Conservation (phyloP, 2,797 vertebrate genomes). For the Galago senegalensis region DNA sequence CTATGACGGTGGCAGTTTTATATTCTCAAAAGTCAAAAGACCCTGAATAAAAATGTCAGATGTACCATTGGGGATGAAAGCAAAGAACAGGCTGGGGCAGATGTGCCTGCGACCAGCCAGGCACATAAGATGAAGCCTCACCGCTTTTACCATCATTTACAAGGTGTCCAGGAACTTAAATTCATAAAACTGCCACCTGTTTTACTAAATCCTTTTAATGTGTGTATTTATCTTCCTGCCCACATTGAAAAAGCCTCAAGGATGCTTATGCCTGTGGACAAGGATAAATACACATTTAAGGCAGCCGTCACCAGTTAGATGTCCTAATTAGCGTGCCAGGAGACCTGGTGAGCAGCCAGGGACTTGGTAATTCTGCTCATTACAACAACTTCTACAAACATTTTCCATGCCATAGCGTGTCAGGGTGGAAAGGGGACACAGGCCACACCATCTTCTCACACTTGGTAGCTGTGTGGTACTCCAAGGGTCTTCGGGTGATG, state of each 20-base stretch:
- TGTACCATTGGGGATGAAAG: neutral
- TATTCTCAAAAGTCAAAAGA: slow-evolving; percentile 6
- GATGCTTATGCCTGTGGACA: slow-evolving; percentile 64
- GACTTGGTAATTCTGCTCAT: slow-evolving; percentile 72
- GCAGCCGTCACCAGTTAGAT: slow-evolving; percentile 69
- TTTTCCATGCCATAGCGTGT: neutral
- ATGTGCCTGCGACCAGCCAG: neutral
- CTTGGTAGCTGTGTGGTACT: neutral
- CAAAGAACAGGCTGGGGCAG: neutral
- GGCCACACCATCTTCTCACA: neutral
- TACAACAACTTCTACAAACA: slow-evolving; percentile 59
- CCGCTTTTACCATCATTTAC: slow-evolving; percentile 22
- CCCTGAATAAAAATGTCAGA: neutral
- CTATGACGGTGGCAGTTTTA: neutral
- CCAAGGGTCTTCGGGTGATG: neutral
- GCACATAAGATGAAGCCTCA: neutral
- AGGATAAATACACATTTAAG: slow-evolving; percentile 78
- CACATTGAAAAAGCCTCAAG: slow-evolving; percentile 17
- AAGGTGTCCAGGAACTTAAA: slow-evolving; percentile 37
- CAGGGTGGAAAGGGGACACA: neutral
- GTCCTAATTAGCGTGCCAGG: slow-evolving; percentile 73
- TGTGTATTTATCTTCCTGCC: slow-evolving; percentile 54
- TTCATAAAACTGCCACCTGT: slow-evolving; percentile 34
- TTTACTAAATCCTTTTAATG: neutral
- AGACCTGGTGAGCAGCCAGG: slow-evolving; percentile 63